These are phyloP conservation scores for Neogale vison DNA, from an alignment of 2,113 vertebrate species.

Conservation along the genomic window DNA sequence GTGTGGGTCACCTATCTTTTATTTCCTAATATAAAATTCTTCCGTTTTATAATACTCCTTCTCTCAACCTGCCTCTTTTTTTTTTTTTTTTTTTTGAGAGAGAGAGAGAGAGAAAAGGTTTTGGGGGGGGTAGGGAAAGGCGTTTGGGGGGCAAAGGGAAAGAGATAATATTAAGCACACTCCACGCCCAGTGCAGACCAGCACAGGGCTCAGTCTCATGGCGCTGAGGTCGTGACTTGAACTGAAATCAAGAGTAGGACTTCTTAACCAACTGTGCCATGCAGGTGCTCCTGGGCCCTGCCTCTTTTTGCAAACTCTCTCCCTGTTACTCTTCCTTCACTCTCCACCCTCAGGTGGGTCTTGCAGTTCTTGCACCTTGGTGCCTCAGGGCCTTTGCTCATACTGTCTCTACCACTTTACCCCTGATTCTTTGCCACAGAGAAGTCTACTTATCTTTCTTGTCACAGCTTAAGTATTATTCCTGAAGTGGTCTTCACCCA, in stretches of 20 bases:
- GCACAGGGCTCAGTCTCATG: too few species aligned
- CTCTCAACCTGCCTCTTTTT: not conserved
- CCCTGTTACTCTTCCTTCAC: fast-evolving
- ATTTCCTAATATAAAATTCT: not conserved
- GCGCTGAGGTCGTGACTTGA: too few species aligned
- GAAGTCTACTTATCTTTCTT: not conserved
- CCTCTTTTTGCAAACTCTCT: not conserved
- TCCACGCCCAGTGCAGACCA: too few species aligned
- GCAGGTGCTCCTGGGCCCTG: not conserved
- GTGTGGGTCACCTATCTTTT: not conserved
- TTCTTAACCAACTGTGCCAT: too few species aligned
- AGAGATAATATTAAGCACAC: too few species aligned
- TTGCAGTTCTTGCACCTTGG: not conserved
- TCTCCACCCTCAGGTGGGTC: not conserved
- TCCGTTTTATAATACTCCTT: not conserved
- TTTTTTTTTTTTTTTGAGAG: not conserved
- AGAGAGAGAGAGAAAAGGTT: too few species aligned
- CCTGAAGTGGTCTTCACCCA: not conserved
- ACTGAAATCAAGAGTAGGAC: too few species aligned
- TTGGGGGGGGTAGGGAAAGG: too few species aligned
- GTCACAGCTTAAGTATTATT: not conserved
- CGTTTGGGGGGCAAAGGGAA: too few species aligned
- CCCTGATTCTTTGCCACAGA: not conserved
- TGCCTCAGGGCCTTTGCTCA: not conserved
- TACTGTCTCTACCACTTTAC: not conserved